These are phyloP conservation scores for Elanoides forficatus DNA, from an alignment of 2,113 vertebrate species.

Conservation along the genomic window DNA sequence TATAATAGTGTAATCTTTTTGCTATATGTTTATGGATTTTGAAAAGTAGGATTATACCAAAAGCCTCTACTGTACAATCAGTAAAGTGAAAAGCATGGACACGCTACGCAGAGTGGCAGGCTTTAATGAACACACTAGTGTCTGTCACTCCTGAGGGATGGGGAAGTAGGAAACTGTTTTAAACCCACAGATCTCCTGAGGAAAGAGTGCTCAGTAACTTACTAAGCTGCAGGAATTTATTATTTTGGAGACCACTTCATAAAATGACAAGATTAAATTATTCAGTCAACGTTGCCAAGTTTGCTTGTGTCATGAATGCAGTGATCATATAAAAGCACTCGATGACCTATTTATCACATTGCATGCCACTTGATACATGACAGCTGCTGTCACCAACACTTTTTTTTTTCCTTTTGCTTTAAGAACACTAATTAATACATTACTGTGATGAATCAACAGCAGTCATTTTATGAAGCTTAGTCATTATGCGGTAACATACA, in stretches of 20 bases:
- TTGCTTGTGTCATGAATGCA: conserved; percentile 73
- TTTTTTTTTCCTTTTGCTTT: conserved; percentile 4
- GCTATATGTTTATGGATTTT: background rate
- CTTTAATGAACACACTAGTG: conserved; percentile 35
- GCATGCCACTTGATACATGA: conserved; percentile 32
- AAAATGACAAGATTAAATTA: conserved; percentile 84
- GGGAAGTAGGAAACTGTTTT: conserved; percentile 5
- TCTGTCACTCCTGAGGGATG: conserved; percentile 56
- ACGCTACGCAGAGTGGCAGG: background rate
- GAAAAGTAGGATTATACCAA: conserved; percentile 25
- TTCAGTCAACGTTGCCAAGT: conserved; percentile 78
- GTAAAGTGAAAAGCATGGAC: background rate
- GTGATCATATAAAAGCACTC: conserved; percentile 76
- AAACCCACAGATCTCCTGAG: conserved; percentile 52
- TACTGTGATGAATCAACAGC: conserved; percentile 1
- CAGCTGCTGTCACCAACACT: background rate
- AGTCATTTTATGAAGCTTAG: background rate
- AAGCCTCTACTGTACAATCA: background rate
- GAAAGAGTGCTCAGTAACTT: conserved; percentile 51
- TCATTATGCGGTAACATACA: background rate
- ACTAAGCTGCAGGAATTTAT: conserved; percentile 74
- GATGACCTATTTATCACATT: conserved; percentile 51
- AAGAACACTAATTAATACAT: conserved; percentile 55
- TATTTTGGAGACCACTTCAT: conserved; percentile 79
- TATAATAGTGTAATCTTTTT: background rate